These are phyloP conservation scores for Aleadryas rufinucha DNA, from an alignment of 2,113 vertebrate genomes.

Conservation along the genomic window DNA sequence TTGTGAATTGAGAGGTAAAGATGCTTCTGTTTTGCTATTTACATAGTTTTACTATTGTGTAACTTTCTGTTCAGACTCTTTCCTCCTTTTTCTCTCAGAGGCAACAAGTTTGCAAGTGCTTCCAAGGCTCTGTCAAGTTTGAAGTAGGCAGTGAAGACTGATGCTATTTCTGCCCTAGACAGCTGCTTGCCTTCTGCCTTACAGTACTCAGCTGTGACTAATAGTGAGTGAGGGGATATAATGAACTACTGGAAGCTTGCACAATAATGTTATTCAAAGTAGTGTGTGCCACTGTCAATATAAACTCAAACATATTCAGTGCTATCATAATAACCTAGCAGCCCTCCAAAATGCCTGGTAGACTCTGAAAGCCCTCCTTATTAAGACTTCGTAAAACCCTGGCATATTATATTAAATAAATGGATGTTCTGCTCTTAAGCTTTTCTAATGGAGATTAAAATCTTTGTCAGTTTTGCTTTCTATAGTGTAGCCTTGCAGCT, in stretches of 20 bases:
- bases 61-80: background rate
- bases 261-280: background rate
- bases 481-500: background rate
- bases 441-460: slow-evolving; percentile 6
- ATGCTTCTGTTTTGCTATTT: background rate
- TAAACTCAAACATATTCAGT: background rate
- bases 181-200: background rate
- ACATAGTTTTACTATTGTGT: background rate
- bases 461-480: slow-evolving; percentile 4
- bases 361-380: background rate
- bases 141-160: background rate
- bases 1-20: background rate
- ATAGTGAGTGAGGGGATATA: background rate
- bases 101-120: background rate
- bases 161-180: background rate
- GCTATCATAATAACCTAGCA: background rate
- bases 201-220: background rate
- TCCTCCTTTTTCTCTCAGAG: background rate
- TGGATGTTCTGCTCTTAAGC: background rate
- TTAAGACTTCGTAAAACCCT: background rate
- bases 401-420: background rate
- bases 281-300: background rate
- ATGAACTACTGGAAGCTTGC: background rate
- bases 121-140: background rate
- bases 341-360: background rate